These are phyloP conservation scores for Acanthis flammea DNA, from an alignment of 2,797 vertebrate species.

Conservation along the genomic window DNA sequence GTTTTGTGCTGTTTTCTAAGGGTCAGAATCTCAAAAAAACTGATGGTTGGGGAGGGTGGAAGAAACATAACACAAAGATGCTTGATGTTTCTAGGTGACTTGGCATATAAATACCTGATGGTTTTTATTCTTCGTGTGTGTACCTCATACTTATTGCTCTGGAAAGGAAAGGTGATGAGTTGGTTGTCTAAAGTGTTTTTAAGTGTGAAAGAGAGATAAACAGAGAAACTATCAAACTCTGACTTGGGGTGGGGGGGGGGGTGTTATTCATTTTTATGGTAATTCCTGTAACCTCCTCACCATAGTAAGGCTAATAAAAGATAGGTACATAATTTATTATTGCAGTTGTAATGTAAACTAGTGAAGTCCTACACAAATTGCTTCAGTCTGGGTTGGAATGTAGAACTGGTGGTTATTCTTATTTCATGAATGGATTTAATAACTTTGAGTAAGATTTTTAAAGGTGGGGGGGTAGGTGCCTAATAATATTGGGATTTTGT, in stretches of 20 bases:
- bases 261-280: background rate
- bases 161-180: background rate
- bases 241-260: background rate
- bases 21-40: background rate
- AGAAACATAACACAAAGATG: background rate
- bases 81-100: background rate
- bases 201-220: background rate
- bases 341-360: background rate
- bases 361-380: background rate
- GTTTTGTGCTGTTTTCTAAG: background rate
- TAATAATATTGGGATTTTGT: background rate
- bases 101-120: background rate
- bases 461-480: background rate
- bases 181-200: background rate
- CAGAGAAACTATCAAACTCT: background rate
- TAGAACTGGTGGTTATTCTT: background rate
- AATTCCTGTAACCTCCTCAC: background rate
- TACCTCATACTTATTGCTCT: background rate
- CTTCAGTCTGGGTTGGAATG: background rate
- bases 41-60: background rate
- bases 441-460: background rate
- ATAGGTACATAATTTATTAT: background rate
- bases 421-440: background rate
- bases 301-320: background rate
- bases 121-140: background rate